These are phyloP conservation scores for Tricholaema leucomelas DNA, from an alignment of 2,113 vertebrate species.

Conservation along the genomic window DNA sequence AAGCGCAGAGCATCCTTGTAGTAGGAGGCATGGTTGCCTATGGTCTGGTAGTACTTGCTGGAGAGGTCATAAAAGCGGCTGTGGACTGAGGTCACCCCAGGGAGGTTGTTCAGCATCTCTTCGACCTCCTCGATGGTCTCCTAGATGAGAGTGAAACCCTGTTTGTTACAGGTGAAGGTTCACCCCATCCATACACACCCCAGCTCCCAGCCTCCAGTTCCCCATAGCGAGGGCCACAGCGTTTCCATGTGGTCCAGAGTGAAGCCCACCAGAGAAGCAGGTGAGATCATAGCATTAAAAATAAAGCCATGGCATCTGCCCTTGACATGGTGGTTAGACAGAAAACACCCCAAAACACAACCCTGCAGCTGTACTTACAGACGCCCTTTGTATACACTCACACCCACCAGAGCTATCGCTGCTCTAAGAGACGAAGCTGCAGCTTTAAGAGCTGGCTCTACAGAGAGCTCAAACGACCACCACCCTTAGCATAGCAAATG, in stretches of 20 bases:
- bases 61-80: conserved; percentile 97
- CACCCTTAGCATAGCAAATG: rapidly evolving
- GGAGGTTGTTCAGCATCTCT: conserved; percentile 88
- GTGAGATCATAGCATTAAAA: neutral
- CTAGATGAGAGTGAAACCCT: conserved; percentile 50
- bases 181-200: too few relatives aligned
- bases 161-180: neutral
- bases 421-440: neutral
- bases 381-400: neutral
- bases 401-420: neutral
- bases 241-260: neutral
- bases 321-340: rapidly evolving
- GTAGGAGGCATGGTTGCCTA: conserved; percentile 92
- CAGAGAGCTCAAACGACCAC: neutral
- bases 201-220: neutral
- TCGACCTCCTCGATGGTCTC: conserved; percentile 95
- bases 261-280: neutral
- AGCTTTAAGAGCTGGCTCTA: neutral
- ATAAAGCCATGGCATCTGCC: neutral
- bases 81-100: conserved; percentile 93
- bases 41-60: conserved; percentile 96
- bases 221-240: rapidly evolving
- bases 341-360: neutral
- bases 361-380: too few relatives aligned
- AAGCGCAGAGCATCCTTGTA: conserved; percentile 95